Evolutionary conservation across 2,888 invertebrate genomes (phyloP).

Genomic region (Pristionchus arcanus): DNA sequence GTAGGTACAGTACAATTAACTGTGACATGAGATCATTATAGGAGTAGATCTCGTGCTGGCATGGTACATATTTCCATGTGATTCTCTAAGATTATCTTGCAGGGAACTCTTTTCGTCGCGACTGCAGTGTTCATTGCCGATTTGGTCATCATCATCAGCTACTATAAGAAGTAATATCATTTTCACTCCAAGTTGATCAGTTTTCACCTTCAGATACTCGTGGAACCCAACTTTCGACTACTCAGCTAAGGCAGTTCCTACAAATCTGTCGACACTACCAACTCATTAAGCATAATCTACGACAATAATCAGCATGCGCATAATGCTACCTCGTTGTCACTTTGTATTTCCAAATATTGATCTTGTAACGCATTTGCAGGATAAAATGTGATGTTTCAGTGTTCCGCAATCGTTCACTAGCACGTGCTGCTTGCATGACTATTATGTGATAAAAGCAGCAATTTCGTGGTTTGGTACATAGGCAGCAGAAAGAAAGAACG

Average conservation of each 20-base stretch:
- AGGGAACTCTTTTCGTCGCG: slow-evolving; percentile 65
- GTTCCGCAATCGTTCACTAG: too few species aligned
- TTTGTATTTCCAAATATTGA: not conserved
- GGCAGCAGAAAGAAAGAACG: too few species aligned
- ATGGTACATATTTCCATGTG: too few species aligned
- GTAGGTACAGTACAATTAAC: too few species aligned
- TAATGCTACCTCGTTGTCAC: not conserved
- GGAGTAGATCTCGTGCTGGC: too few species aligned
- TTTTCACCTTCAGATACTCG: slow-evolving; percentile 11
- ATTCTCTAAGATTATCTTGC: not conserved
- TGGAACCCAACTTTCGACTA: slow-evolving; percentile 48
- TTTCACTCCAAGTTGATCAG: not conserved
- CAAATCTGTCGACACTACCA: not conserved
- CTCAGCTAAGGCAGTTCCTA: slow-evolving; percentile 21
- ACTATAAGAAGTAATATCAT: slow-evolving; percentile 59
- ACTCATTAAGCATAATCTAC: not conserved
- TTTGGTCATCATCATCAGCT: slow-evolving; percentile 61
- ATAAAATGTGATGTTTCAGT: too few species aligned
- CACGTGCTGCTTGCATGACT: too few species aligned
- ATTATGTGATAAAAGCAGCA: not conserved
- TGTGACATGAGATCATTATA: too few species aligned
- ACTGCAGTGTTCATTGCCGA: slow-evolving; percentile 62
- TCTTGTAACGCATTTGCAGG: not conserved
- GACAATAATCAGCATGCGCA: not conserved
- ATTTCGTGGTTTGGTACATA: not conserved